Evolutionary conservation across 2,888 invertebrate species (phyloP).

Genomic region (Chymomyza fuscimana): DNA sequence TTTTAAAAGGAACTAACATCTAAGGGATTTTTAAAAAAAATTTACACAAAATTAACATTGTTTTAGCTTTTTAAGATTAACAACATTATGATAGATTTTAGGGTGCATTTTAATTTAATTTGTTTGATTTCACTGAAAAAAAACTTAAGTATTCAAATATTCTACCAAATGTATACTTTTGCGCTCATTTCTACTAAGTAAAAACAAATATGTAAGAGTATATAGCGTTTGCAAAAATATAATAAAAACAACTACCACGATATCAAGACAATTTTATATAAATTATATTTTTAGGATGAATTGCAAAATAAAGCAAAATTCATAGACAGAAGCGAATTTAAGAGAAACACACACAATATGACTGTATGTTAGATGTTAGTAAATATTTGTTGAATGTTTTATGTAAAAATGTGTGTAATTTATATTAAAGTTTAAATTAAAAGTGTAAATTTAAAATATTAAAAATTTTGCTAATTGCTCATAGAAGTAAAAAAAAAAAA

Average conservation of each 20-base stretch:
- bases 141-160: no score
- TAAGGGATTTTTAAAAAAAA: no score
- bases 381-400: slow-evolving; percentile 16
- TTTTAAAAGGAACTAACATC: no score
- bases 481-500: slow-evolving; percentile 18
- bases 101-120: no score
- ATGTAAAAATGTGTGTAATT: slow-evolving; percentile 35
- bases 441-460: slow-evolving; percentile 39
- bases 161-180: no score
- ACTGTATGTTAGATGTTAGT: slow-evolving; percentile 23
- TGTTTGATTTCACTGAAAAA: no score
- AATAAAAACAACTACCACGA: not conserved
- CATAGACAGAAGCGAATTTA: slow-evolving; percentile 1
- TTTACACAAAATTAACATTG: no score
- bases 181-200: no score
- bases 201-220: not conserved
- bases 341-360: slow-evolving; percentile 17
- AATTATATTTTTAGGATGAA: not conserved
- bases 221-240: not conserved
- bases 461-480: slow-evolving; percentile 46
- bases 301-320: not conserved
- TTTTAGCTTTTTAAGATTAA: no score
- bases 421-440: slow-evolving; percentile 39
- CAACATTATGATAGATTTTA: no score
- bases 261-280: not conserved